Percentiles rank a stretch among this genome's conserved stretches.
These are phyloP conservation scores for Morone saxatilis DNA, from an alignment of 2,113 vertebrate genomes.

Conservation along the genomic window DNA sequence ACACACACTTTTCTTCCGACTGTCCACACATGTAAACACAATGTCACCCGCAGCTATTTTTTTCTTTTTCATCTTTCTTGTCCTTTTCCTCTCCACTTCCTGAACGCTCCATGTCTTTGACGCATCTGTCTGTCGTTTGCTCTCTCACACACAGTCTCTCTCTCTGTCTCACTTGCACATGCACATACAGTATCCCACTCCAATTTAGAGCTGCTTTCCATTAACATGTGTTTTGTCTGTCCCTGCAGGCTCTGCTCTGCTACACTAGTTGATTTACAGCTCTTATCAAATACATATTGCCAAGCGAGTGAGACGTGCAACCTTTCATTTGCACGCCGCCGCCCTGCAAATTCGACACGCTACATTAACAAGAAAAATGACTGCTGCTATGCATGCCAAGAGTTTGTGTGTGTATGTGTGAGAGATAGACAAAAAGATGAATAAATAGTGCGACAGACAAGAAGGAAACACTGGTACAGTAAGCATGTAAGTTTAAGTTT, in stretches of 20 bases:
- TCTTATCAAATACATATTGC: slow-evolving; percentile 89
- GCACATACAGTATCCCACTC: slow-evolving; percentile 66
- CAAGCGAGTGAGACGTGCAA: slow-evolving; percentile 88
- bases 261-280: slow-evolving; percentile 85
- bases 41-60: not conserved
- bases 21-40: not conserved
- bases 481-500: slow-evolving; percentile 41
- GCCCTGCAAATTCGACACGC: slow-evolving; percentile 85
- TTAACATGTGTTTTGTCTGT: slow-evolving; percentile 82
- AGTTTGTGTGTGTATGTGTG: slow-evolving; percentile 27
- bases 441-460: slow-evolving; percentile 32
- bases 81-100: not conserved
- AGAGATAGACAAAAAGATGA: slow-evolving; percentile 45
- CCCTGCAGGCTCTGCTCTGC: slow-evolving; percentile 71
- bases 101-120: slow-evolving; percentile 8
- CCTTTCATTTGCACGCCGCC: slow-evolving; percentile 86
- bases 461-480: slow-evolving; percentile 41
- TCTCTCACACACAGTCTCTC: not conserved
- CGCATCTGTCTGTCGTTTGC: not conserved
- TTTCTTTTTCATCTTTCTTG: not conserved
- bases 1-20: not conserved
- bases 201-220: slow-evolving; percentile 79
- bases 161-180: slow-evolving; percentile 6
- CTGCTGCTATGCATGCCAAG: slow-evolving; percentile 78
- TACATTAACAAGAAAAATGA: slow-evolving; percentile 89